Evolutionary conservation across 2,113 vertebrate genomes (phyloP).

Genomic region (Indri indri): DNA sequence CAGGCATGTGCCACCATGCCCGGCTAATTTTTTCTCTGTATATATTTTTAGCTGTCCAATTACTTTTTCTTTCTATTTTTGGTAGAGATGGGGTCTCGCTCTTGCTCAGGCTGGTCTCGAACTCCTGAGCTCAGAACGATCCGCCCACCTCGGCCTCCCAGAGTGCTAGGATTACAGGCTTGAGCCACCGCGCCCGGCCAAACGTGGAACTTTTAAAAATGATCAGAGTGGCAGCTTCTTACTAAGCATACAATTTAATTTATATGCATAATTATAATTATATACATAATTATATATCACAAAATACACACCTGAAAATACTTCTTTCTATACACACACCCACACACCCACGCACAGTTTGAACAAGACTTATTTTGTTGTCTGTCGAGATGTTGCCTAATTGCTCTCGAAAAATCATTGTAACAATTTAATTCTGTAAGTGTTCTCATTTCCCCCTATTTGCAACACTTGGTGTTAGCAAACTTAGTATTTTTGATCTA

Average conservation of each 20-base stretch:
- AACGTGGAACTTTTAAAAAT: too few species aligned
- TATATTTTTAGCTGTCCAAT: too few species aligned
- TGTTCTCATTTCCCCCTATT: background rate
- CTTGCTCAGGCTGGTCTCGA: too few species aligned
- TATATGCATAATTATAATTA: background rate
- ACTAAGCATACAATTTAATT: background rate
- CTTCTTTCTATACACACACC: background rate
- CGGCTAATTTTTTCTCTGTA: too few species aligned
- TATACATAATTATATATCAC: too few species aligned
- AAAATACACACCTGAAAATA: background rate
- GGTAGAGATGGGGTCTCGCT: too few species aligned
- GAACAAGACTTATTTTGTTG: background rate
- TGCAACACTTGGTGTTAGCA: background rate
- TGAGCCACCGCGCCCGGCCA: too few species aligned
- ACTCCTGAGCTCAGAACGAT: too few species aligned
- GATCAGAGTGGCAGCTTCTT: background rate
- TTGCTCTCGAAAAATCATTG: background rate
- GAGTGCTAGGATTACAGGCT: too few species aligned
- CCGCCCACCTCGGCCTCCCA: too few species aligned
- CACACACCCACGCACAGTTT: background rate
- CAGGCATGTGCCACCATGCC: too few species aligned
- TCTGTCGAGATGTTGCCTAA: background rate
- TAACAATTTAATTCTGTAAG: background rate
- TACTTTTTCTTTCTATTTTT: too few species aligned
- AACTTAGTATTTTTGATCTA: background rate